Base-by-base conservation (phyloP, 23 tunicate species). In the Aplidium turbinatum region DNA sequence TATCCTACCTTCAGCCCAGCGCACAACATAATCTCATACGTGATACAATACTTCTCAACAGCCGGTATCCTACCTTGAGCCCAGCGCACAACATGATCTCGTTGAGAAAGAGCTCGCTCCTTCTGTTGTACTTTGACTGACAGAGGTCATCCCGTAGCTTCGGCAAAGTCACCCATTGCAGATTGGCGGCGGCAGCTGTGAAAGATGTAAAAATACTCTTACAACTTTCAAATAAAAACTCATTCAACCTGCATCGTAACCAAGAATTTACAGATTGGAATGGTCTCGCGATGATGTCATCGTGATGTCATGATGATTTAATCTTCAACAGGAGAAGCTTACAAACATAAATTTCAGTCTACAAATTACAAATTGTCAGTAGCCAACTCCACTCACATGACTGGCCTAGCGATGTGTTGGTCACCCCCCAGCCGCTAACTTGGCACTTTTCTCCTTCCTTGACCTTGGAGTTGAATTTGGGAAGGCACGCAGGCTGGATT, bases 401-500 rank as follows among this genome's bases (percentile, higher is more conserved):
- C 58, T 78, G 91, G 35, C 97, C 97, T 24, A 64, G 25, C 2
- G 74, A 68, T 30, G 38, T 16, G 63, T 90, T 81, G 25, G 97
- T 90, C 3, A 73, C 73, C 13, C 97, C 97, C 89, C 89, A 90
- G 0, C 97, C 97, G 51, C 97, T 90, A 42, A 90, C 97, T 63
- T 90, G 97, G 52, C 97, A 90, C 21, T 40, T 39, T 48, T 71
- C 85, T 2, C 85, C 97, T 13, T 63, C 68, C 24, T n/a, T 31
- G 16, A n/a, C 21, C 21, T 57, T 48, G 4, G 68, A 33, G 30
- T 51, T 73, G 0, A 54, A 25, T 1, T 55, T 42, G 33, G 97
- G 92, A 7, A 91, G 79, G 50, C 97, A 91, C 3, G 79, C 87
- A 1, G 97, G 97, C 39, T 91, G 97, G 1, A 84, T 75, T 3